Evolutionary conservation across 92 coral and sea anemone genomes (phyloP), one percentile per base, ranked within the genome.

Genomic region (Chrysogorgia sp.): DNA sequence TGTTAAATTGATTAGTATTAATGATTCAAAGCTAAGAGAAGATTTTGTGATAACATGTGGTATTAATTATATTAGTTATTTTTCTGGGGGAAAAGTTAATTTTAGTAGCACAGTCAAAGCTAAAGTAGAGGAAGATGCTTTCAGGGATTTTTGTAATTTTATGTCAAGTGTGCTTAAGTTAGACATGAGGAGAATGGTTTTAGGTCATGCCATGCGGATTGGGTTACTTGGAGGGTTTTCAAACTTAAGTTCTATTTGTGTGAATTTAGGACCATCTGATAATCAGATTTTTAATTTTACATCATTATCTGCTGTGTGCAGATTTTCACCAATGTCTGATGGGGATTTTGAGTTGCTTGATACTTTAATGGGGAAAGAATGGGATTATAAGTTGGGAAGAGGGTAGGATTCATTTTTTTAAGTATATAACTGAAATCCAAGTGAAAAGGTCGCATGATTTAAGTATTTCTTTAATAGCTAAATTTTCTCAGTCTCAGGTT

Each of bases 331-430:
- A 3, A 6, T 52, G 20, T 7, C 6, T 52, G 59, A 23, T n/a
- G 26, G 17, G 21, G 59, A 17, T 52, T 52, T 52, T 52, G 59
- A 52, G 59, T 52, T 52, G 4, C 59, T 52, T 5, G 59, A 52
- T 17, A 23, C 22, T 17, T 5, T 52, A 3, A 52, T 52, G 59
- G 59, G 59, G 6, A 23, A 52, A 52, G 59, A 20, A 6, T 52
- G 59, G 59, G 59, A 52, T 52, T 52, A 5, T 20, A 52, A 52
- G 59, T 52, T 52, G 59, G 59, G 59, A 52, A 17, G 59, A 17
- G 59, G 59, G 26, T 7, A 52, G 59, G 59, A 52, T 52, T 52
- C 59, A 17, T n/a, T 52, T 52, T 52, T 52, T 52, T 52, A 52
- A 52, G 59, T 52, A 52, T 20, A 52, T 52, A 7, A 52, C 59